These are phyloP conservation scores for Andrena marginata DNA, from an alignment of 2,888 invertebrate genomes.

Conservation along the genomic window DNA sequence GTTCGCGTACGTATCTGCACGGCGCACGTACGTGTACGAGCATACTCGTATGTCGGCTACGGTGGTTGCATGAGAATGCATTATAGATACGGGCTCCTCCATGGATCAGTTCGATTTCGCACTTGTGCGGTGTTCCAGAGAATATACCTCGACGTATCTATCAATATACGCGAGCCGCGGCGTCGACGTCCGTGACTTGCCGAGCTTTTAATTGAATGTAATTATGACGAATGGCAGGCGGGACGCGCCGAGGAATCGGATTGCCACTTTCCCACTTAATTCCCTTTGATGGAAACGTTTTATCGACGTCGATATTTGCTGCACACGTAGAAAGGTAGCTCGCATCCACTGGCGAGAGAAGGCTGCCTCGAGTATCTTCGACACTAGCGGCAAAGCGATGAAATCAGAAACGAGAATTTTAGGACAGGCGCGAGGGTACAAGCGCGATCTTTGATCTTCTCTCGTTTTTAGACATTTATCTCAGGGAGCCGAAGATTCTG, in stretches of 20 bases:
- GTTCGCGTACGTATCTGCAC: constrained; percentile 45
- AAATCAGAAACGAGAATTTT: background rate
- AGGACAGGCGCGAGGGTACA: background rate
- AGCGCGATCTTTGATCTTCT: background rate
- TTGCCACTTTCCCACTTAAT: constrained; percentile 57
- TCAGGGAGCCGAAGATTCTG: background rate
- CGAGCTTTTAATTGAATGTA: constrained; percentile 65
- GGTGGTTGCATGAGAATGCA: constrained; percentile 68
- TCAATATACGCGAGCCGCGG: constrained; percentile 35
- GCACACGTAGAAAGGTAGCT: background rate
- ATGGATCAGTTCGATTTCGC: constrained; percentile 73
- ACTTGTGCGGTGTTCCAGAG: constrained; percentile 55
- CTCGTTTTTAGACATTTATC: background rate
- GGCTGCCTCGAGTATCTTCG: background rate
- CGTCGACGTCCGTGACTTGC: constrained; percentile 41
- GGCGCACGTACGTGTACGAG: constrained; percentile 16
- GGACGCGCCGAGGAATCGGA: constrained; percentile 58
- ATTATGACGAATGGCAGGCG: constrained; percentile 63
- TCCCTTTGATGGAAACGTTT: constrained; percentile 47
- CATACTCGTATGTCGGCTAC: constrained; percentile 45
- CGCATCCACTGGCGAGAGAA: background rate
- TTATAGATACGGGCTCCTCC: constrained; percentile 69
- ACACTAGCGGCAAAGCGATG: background rate
- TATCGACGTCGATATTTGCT: constrained; percentile 1
- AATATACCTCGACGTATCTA: constrained; percentile 41